Evolutionary conservation across 2,113 vertebrate genomes (phyloP).

Genomic region (Lipophrys pholis): DNA sequence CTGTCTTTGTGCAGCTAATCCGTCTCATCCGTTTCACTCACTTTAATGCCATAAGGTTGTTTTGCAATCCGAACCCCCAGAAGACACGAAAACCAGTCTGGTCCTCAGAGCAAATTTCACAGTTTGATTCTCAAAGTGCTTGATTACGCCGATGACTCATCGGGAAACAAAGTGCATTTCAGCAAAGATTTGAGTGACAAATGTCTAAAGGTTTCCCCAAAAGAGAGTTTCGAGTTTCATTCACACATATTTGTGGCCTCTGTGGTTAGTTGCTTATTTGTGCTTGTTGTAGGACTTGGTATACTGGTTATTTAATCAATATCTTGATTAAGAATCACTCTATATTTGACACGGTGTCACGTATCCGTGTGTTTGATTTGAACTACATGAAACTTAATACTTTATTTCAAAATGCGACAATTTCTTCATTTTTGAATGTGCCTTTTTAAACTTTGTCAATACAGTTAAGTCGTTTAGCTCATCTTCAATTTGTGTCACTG

Average conservation of each 20-base stretch:
- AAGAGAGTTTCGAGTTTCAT: too few species aligned
- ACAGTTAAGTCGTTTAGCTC: not conserved
- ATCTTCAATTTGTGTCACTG: not conserved
- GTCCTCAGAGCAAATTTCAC: not conserved
- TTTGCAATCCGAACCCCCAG: not conserved
- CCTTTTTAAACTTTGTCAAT: not conserved
- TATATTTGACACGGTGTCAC: too few species aligned
- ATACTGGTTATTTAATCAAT: too few species aligned
- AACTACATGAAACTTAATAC: not conserved
- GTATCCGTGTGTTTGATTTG: too few species aligned
- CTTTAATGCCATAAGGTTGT: not conserved
- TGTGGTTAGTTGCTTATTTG: too few species aligned
- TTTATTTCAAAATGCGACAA: not conserved
- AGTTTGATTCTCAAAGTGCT: not conserved
- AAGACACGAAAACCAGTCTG: not conserved
- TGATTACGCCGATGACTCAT: not conserved
- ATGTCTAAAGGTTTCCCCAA: too few species aligned
- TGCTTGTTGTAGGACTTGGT: too few species aligned
- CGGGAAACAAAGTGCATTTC: not conserved
- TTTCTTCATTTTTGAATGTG: not conserved
- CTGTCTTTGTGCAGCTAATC: conserved; percentile 14
- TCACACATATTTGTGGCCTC: too few species aligned
- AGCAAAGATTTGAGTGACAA: not conserved
- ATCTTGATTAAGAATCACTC: too few species aligned
- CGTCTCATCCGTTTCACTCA: conserved; percentile 21